Percentiles rank a stretch among this genome's conserved stretches.
Evolutionary conservation across 1,140 invertebrate species (phyloP).

Genomic region (Gerris buenoi): DNA sequence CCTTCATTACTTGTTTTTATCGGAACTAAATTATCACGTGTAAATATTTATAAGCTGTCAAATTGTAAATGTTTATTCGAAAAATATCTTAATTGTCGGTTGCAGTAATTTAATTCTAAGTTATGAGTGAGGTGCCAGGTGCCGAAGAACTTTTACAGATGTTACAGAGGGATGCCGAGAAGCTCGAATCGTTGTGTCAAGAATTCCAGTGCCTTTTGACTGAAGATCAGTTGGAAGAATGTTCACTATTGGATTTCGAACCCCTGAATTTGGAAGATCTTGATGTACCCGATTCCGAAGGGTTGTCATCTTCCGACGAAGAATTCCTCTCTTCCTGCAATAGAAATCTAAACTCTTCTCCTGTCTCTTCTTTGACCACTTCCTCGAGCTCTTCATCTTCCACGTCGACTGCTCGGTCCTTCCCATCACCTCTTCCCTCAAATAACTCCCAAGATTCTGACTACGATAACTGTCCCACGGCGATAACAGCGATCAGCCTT

Average conservation of each 20-base stretch:
- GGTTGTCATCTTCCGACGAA: neutral
- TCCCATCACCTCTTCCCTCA: neutral
- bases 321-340: neutral
- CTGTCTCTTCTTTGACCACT: neutral
- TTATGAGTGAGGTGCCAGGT: neutral
- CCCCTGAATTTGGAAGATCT: neutral
- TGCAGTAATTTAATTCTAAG: too few species aligned
- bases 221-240: neutral
- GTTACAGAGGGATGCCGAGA: neutral
- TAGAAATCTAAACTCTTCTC: too few species aligned
- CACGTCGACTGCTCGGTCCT: neutral
- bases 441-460: neutral
- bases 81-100: too few species aligned
- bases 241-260: neutral
- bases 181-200: neutral
- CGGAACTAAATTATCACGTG: too few species aligned
- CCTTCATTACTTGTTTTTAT: too few species aligned
- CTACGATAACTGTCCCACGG: neutral
- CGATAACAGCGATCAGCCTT: neutral
- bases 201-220: neutral
- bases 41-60: too few species aligned
- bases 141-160: neutral
- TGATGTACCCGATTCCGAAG: neutral
- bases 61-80: too few species aligned
- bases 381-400: neutral